Evolutionary conservation across 2,113 vertebrate species (phyloP).

Genomic region (Aramus guarauna): DNA sequence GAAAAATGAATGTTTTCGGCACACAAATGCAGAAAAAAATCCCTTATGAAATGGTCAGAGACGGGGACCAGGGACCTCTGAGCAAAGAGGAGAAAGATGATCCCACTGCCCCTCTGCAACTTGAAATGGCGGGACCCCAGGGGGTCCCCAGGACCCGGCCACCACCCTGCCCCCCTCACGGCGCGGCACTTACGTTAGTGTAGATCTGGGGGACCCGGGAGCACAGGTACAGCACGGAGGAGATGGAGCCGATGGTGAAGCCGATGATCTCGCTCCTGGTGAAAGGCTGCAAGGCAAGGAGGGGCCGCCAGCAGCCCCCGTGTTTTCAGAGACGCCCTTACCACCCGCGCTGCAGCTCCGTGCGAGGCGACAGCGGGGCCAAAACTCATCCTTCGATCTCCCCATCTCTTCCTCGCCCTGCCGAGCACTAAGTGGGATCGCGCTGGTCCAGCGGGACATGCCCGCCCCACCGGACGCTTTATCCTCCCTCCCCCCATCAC

Average conservation of each 20-base stretch:
- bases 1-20: not conserved
- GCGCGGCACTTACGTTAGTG: conserved; percentile 84
- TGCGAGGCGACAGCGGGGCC: not conserved
- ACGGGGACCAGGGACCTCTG: fast-evolving
- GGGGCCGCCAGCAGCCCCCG: fast-evolving
- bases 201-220: conserved; percentile 91
- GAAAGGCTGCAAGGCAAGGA: conserved; percentile 75
- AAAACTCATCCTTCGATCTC: not conserved
- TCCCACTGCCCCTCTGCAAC: fast-evolving
- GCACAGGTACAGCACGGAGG: conserved; percentile 87
- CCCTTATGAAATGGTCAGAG: not conserved
- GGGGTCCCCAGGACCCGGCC: not conserved
- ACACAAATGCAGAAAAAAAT: not conserved
- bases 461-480: not conserved
- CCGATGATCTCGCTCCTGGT: conserved; percentile 83
- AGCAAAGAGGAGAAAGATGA: not conserved
- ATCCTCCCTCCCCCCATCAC: not conserved
- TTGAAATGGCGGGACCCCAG: fast-evolving
- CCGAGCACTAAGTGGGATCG: fast-evolving
- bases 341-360: fast-evolving
- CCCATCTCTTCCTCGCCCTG: not conserved
- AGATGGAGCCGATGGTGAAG: conserved; percentile 84
- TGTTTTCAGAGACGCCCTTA: not conserved
- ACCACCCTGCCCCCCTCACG: fast-evolving
- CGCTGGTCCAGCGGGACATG: not conserved